phyloP scores from a whole-genome alignment of 2,113 vertebrate genomes.

The Prietella phreatophila region DNA sequence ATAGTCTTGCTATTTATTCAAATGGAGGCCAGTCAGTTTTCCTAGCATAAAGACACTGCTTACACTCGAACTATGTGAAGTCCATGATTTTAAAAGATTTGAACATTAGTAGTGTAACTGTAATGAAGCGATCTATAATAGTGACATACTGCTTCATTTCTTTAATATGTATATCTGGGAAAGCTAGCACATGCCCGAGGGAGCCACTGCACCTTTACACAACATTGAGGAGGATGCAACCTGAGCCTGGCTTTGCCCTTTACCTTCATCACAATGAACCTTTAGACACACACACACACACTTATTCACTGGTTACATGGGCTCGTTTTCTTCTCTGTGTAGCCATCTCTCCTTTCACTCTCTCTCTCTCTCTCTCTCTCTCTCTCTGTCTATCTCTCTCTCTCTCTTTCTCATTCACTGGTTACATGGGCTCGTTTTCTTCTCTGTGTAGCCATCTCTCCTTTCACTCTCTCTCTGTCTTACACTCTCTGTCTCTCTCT shows the following conservation, averaged over 20 bases:
- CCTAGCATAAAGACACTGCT: too few relatives aligned
- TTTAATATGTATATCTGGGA: neutral
- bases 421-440: neutral
- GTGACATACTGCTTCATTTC: neutral
- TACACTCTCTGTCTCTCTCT: neutral
- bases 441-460: constrained; percentile 43
- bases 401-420: constrained; percentile 17
- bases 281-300: constrained; percentile 26
- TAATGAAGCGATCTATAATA: neutral
- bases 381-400: neutral
- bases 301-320: neutral
- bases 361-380: neutral
- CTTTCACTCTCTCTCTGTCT: constrained; percentile 20
- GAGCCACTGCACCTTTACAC: neutral
- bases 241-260: constrained; percentile 23
- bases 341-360: constrained; percentile 45
- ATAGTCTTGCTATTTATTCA: too few relatives aligned
- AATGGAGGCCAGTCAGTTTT: too few relatives aligned
- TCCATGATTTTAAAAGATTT: neutral
- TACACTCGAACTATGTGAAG: too few relatives aligned
- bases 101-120: neutral
- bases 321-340: constrained; percentile 8
- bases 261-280: neutral
- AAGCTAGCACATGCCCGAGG: neutral
- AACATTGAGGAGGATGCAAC: constrained; percentile 20